Conservation (phyloP, 1,140 invertebrate species). For the Pissodes strobi region DNA sequence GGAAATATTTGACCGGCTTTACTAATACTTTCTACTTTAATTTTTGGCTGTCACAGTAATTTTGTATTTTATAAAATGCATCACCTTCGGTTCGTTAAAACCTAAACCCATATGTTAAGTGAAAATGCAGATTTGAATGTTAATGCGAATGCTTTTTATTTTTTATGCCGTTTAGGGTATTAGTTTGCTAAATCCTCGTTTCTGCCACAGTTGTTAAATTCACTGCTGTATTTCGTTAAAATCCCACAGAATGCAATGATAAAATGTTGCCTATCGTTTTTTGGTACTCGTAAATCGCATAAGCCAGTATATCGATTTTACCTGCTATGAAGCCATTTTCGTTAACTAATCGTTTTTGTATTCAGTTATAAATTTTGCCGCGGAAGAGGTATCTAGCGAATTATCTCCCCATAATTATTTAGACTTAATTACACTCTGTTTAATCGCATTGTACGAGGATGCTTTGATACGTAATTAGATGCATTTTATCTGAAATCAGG, state of each 20-base stretch:
- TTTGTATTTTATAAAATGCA: no score
- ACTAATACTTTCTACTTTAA: no score
- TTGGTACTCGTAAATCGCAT: neutral
- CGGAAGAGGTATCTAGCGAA: neutral
- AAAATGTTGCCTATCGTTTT: neutral
- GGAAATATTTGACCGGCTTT: no score
- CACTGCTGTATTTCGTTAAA: neutral
- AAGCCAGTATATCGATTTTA: neutral
- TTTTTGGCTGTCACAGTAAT: no score
- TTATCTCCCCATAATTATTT: neutral
- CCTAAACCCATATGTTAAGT: no score
- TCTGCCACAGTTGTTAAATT: neutral
- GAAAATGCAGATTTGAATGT: no score
- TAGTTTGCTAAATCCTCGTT: neutral
- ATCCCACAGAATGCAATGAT: neutral
- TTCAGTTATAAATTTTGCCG: neutral
- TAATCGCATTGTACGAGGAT: neutral
- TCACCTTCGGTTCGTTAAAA: no score
- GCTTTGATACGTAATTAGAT: no score
- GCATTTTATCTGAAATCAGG: no score
- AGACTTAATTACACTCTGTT: neutral
- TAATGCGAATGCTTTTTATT: no score
- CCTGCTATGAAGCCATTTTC: neutral
- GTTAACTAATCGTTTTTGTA: neutral
- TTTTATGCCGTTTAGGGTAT: neutral